Conservation (phyloP, 2,888 invertebrate genomes). For the Isoperla grammatica region DNA sequence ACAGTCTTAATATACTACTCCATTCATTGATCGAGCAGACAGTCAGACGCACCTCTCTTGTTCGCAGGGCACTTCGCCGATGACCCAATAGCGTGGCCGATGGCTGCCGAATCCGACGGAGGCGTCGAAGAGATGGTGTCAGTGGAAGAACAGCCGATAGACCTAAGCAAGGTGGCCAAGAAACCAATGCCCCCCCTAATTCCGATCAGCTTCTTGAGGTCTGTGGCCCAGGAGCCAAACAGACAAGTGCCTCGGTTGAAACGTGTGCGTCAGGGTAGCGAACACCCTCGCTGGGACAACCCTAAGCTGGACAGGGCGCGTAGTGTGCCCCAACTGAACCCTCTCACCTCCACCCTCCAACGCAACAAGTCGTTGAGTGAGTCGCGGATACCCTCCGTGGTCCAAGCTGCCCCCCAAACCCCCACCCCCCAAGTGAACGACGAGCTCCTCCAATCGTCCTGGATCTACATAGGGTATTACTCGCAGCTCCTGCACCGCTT, state of each 20-base stretch:
- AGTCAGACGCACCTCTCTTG: not conserved
- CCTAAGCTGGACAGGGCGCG: slow-evolving; percentile 25
- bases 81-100: slow-evolving; percentile 6
- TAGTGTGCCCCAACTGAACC: slow-evolving; percentile 28
- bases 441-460: slow-evolving; percentile 30
- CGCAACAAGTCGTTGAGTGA: slow-evolving; percentile 29
- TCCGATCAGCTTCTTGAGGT: slow-evolving; percentile 25
- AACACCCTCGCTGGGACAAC: slow-evolving; percentile 13
- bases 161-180: slow-evolving; percentile 24
- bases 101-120: slow-evolving; percentile 27
- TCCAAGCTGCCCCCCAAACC: slow-evolving; percentile 2
- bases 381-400: slow-evolving; percentile 22
- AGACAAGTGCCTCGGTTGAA: slow-evolving; percentile 7
- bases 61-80: not conserved
- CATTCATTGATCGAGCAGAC: slow-evolving; percentile 7
- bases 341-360: slow-evolving; percentile 24
- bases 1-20: slow-evolving; percentile 12
- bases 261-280: slow-evolving; percentile 21
- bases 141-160: slow-evolving; percentile 29
- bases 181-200: slow-evolving; percentile 29
- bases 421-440: not conserved
- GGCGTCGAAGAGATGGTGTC: slow-evolving; percentile 22
- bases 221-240: slow-evolving; percentile 1
- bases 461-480: slow-evolving; percentile 37
- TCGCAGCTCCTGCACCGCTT: slow-evolving; percentile 38